Evolutionary conservation across 2,888 invertebrate species (phyloP).

Genomic region (Acrobasis repandana): DNA sequence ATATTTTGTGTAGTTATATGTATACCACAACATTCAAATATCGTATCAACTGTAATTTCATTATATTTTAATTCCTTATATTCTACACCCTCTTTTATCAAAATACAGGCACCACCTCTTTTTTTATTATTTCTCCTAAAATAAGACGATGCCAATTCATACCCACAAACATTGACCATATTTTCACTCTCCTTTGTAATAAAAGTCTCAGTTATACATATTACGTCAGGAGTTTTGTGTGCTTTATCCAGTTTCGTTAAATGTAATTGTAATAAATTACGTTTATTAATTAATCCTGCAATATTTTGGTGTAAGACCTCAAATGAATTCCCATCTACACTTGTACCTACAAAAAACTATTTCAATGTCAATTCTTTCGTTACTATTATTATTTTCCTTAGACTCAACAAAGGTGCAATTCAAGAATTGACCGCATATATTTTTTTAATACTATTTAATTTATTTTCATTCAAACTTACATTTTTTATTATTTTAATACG

Average conservation of each 20-base stretch:
- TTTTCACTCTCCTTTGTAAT: background rate
- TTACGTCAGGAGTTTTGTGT: background rate
- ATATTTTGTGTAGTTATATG: background rate
- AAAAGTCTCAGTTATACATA: constrained; percentile 1
- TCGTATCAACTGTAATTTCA: background rate
- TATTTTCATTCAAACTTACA: no score
- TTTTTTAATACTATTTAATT: no score
- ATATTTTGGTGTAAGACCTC: background rate
- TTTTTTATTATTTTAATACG: no score
- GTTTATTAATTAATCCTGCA: background rate
- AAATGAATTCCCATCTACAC: background rate
- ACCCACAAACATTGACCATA: background rate
- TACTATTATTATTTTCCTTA: no score
- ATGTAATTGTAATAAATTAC: background rate
- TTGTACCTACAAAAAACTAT: background rate
- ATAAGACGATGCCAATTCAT: background rate
- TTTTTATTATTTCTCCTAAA: background rate
- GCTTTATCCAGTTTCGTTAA: background rate
- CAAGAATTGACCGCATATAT: no score
- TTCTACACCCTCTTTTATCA: background rate
- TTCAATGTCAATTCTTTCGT: no score
- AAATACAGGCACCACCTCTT: background rate
- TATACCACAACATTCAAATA: background rate
- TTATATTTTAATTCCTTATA: background rate
- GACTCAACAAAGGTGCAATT: no score